Conservation (phyloP, 2,113 vertebrate genomes). For the Steatornis caripensis region DNA sequence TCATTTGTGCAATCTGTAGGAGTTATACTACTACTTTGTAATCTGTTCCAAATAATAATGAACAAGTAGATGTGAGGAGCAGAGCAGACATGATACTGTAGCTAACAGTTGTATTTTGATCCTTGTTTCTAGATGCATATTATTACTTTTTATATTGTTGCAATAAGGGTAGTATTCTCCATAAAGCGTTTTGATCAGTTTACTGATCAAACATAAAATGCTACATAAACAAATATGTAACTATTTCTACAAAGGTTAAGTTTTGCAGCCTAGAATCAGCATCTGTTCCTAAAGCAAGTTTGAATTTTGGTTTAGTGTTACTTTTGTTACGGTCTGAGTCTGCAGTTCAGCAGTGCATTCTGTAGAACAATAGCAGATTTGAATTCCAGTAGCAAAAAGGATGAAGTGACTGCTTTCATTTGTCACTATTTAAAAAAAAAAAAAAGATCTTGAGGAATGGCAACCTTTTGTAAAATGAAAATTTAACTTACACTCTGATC, state of each 20-base stretch:
- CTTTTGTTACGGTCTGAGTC: background rate
- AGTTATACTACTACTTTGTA: background rate
- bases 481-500: background rate
- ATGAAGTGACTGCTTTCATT: background rate
- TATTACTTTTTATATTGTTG: background rate
- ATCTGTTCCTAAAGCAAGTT: background rate
- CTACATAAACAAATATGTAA: background rate
- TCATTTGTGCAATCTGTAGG: background rate
- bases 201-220: background rate
- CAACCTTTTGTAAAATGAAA: background rate
- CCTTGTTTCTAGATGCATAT: background rate
- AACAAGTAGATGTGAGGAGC: background rate
- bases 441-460: background rate
- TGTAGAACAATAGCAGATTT: background rate
- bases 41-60: background rate
- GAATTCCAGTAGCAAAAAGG: background rate
- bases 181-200: background rate
- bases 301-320: background rate
- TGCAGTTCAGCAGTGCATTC: background rate
- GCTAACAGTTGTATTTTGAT: background rate
- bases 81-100: background rate
- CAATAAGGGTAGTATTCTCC: background rate
- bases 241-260: background rate
- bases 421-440: background rate
- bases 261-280: background rate